Percentiles rank a stretch among this genome's conserved stretches.
These are phyloP conservation scores for Alouatta palliata DNA, from an alignment of 2,113 vertebrate genomes.

Conservation along the genomic window DNA sequence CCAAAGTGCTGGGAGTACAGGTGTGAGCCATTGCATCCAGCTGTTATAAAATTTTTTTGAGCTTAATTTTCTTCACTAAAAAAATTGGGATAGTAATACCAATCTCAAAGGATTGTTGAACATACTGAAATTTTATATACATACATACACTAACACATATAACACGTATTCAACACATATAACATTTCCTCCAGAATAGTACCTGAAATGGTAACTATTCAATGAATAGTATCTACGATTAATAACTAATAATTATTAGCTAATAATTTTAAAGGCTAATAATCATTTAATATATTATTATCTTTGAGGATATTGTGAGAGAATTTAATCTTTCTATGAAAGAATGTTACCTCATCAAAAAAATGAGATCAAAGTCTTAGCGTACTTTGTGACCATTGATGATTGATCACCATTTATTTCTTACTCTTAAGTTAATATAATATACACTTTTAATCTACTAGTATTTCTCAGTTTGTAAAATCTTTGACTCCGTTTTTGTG, in stretches of 20 bases:
- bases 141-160: not conserved
- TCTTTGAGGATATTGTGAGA: not conserved
- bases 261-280: too few species aligned
- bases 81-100: not conserved
- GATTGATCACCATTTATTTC: not conserved
- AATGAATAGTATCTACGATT: not conserved
- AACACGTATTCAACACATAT: not conserved
- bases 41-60: not conserved
- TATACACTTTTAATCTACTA: not conserved
- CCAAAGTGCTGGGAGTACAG: too few species aligned
- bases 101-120: not conserved
- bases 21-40: too few species aligned
- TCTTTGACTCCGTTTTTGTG: not conserved
- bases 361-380: not conserved
- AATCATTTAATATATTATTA: not conserved
- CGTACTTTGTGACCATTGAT: not conserved
- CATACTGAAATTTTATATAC: not conserved
- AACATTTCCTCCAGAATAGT: not conserved
- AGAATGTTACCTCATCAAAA: not conserved
- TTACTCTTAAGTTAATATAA: slow-evolving; percentile 20
- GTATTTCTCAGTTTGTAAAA: not conserved
- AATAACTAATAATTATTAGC: not conserved
- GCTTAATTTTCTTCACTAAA: not conserved
- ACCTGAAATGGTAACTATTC: not conserved
- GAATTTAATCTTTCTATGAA: not conserved